Base-by-base conservation (phyloP, 2,113 vertebrate genomes). In the Chunga burmeisteri region DNA sequence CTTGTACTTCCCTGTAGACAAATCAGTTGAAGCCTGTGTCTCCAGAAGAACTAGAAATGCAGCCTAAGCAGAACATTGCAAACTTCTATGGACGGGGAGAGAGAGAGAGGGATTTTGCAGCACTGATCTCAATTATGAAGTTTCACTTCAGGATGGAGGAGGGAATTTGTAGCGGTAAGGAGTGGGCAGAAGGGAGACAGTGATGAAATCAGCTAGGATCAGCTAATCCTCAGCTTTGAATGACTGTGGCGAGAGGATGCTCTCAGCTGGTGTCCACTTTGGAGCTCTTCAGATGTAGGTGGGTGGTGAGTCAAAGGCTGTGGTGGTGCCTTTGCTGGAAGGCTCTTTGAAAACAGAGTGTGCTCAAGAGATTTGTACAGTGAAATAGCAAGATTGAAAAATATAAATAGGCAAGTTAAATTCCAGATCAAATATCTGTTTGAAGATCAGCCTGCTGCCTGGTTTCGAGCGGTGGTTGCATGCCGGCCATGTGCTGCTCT, bases 401-500 rank as follows among this genome's bases (percentile, higher is more conserved):
- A 56, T 71, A 74, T 1, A 25, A 62, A 49, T 6, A 73, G 36
- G 29, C 18, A 30, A 83, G 63, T 93, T 53, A 34, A 86, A 59
- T 62, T 78, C 20, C n/a, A 47, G 61, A 13, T 55, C 17, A 50
- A 6, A 3, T 32, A 26, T 9, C 85, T 26, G 47, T 7, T 63
- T 2, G 22, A 14, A 56, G 77, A 47, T 22, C 23, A 26, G 50
- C 0, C 5, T 2, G 26, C 65, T 59, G 90, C 78, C 63, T 20
- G 19, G 26, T 38, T 22, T 40, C 0, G 0, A 16, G 61, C 1
- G 0, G 40, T 0, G 16, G 25, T 30, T 55, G 58, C 22, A 0
- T 32, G 62, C 77, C 0, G n/a, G 67, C 56, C 0, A 0, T 0
- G 2, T 2, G 0, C 56, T 10, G 50, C 58, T 44, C 77, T 3